phyloP scores from a whole-genome alignment of 2,113 vertebrate genomes.

The Speoplatyrhinus poulsoni region DNA sequence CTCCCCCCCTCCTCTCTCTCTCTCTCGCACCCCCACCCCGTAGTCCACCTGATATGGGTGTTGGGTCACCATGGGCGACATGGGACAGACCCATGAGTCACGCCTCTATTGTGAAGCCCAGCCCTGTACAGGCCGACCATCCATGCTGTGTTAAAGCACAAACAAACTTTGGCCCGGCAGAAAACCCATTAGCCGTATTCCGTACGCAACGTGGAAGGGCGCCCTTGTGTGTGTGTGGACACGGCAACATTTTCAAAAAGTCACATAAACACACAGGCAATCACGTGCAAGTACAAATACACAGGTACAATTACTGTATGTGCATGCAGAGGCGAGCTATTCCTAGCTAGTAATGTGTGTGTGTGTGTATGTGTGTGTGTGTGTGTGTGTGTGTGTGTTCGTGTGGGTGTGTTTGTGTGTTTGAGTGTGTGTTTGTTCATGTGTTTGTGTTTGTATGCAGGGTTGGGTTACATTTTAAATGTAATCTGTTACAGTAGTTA shows the following conservation, averaged over 20 bases:
- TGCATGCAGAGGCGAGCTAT: background rate
- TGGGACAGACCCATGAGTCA: conserved; percentile 71
- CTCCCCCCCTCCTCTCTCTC: background rate
- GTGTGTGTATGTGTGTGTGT: background rate
- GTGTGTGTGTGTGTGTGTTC: background rate
- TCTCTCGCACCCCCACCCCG: background rate
- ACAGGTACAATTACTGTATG: background rate
- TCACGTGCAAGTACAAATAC: background rate
- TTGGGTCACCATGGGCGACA: conserved; percentile 66
- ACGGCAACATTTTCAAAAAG: background rate
- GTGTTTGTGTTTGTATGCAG: background rate
- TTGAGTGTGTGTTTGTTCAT: background rate
- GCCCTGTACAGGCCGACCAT: conserved; percentile 62
- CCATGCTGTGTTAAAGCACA: conserved; percentile 69
- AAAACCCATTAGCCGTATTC: conserved; percentile 73
- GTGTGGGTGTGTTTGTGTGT: background rate
- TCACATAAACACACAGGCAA: background rate
- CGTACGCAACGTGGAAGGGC: conserved; percentile 30
- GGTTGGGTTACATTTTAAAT: background rate
- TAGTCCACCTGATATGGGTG: conserved; percentile 56
- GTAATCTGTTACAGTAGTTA: background rate
- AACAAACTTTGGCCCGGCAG: conserved; percentile 70
- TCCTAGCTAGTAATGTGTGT: background rate
- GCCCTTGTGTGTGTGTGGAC: too few relatives aligned
- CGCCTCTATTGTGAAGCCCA: conserved; percentile 71